phyloP scores from a whole-genome alignment of 2,113 vertebrate species.

The Cheirogaleus medius region DNA sequence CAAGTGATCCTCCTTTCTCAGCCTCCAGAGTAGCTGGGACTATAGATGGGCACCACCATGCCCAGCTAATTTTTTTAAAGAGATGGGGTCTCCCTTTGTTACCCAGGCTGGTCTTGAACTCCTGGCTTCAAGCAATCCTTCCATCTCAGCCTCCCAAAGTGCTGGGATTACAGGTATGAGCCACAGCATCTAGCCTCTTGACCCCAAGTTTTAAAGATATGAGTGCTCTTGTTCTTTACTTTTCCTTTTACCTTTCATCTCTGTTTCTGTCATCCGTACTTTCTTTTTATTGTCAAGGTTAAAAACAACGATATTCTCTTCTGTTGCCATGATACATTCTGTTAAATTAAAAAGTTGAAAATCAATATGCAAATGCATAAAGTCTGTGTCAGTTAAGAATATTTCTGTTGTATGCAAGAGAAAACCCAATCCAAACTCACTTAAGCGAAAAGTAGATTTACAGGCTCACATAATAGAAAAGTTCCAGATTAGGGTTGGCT shows the following conservation, averaged over 20 bases:
- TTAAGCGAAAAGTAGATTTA: background rate
- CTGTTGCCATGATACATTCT: background rate
- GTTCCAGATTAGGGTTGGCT: background rate
- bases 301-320: background rate
- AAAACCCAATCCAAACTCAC: too few relatives aligned
- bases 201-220: background rate
- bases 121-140: too few relatives aligned
- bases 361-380: background rate
- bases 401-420: background rate
- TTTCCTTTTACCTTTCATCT: background rate
- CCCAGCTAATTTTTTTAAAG: too few relatives aligned
- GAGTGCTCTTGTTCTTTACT: background rate
- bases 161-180: too few relatives aligned
- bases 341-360: conserved; percentile 14
- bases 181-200: too few relatives aligned
- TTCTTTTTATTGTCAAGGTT: background rate
- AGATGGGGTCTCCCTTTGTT: too few relatives aligned
- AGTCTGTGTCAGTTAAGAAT: background rate
- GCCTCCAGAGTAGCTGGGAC: too few relatives aligned
- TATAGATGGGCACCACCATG: too few relatives aligned
- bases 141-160: too few relatives aligned
- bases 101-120: too few relatives aligned
- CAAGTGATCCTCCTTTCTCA: too few relatives aligned
- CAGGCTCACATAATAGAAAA: background rate
- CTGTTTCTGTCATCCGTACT: background rate